phyloP scores from a whole-genome alignment of 92 coral and sea anemone genomes.

The Nematostella vectensis region DNA sequence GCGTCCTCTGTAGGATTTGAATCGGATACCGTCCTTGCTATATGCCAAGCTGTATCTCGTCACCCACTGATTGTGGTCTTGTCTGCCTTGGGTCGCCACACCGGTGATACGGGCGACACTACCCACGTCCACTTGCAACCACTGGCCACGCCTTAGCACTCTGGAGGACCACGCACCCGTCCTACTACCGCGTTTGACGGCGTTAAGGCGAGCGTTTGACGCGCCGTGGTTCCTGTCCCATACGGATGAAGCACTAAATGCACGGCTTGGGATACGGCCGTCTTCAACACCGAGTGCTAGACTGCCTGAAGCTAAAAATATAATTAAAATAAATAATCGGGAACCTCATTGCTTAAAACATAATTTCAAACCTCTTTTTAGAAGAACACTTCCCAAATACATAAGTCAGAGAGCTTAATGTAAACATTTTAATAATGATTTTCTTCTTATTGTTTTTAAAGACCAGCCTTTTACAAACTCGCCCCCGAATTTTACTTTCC shows the following conservation, averaged over 20 bases:
- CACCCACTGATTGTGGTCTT: conserved; percentile 22
- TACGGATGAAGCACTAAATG: conserved; percentile 8
- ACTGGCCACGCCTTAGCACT: conserved; percentile 12
- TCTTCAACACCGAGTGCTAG: conserved; percentile 81
- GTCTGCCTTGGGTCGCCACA: conserved; percentile 13
- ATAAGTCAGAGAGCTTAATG: too few species aligned
- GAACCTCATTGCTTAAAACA: too few species aligned
- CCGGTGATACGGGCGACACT: conserved; percentile 5
- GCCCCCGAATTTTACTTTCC: too few species aligned
- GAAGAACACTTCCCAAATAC: too few species aligned
- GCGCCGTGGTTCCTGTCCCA: conserved; percentile 25
- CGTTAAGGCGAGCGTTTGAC: conserved; percentile 20
- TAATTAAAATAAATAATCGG: too few species aligned
- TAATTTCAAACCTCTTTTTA: too few species aligned
- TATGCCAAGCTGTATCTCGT: conserved; percentile 9
- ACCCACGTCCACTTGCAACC: conserved; percentile 12
- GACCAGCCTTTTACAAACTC: too few species aligned
- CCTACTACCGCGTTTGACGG: conserved; percentile 6
- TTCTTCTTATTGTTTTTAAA: too few species aligned
- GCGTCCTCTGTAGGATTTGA: conserved; percentile 13
- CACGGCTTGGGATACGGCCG: conserved; percentile 23
- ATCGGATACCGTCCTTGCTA: conserved; percentile 16
- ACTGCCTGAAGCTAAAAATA: conserved; percentile 36
- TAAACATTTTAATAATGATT: too few species aligned
- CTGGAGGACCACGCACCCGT: conserved; percentile 33